Evolutionary conservation across 1,140 invertebrate genomes (phyloP).

Genomic region (Drosophila ficusphila): DNA sequence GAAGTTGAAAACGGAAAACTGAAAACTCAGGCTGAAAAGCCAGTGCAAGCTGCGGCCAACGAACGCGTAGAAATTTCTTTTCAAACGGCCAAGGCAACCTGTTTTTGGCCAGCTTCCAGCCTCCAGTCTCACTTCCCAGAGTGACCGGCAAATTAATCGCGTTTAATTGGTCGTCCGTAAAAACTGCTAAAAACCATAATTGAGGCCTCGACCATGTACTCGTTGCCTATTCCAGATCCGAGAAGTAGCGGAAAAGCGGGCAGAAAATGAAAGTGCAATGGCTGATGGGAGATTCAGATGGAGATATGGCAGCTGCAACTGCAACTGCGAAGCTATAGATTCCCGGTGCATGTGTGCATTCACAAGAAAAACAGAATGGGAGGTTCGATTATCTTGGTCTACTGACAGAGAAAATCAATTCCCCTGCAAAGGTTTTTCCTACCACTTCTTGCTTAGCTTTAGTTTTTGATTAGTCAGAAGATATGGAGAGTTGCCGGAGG

Average conservation of each 20-base stretch:
- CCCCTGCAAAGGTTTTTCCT: no score
- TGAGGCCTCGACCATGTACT: slow-evolving; percentile 38
- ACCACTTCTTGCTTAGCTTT: no score
- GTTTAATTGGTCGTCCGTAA: slow-evolving; percentile 41
- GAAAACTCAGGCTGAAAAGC: slow-evolving; percentile 25
- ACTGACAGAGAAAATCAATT: background rate
- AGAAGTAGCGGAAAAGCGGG: slow-evolving; percentile 56
- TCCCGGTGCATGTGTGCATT: background rate
- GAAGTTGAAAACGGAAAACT: slow-evolving; percentile 10
- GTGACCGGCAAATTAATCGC: slow-evolving; percentile 48
- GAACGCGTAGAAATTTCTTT: slow-evolving; percentile 79
- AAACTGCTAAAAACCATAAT: slow-evolving; percentile 41
- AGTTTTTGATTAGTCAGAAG: background rate
- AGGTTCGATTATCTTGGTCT: background rate
- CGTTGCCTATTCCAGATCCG: slow-evolving; percentile 47
- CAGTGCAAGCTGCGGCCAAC: slow-evolving; percentile 51
- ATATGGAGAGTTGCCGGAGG: slow-evolving; percentile 5
- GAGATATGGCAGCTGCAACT: slow-evolving; percentile 21
- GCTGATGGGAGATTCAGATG: slow-evolving; percentile 32
- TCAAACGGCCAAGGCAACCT: slow-evolving; percentile 57
- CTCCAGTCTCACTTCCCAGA: slow-evolving; percentile 15
- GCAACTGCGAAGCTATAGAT: background rate
- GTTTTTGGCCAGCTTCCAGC: slow-evolving; percentile 38
- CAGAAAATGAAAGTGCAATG: slow-evolving; percentile 70
- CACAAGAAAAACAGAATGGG: background rate